Evolutionary conservation across 64 coral and sea anemone genomes (phyloP).

Genomic region (Pachyseris speciosa): DNA sequence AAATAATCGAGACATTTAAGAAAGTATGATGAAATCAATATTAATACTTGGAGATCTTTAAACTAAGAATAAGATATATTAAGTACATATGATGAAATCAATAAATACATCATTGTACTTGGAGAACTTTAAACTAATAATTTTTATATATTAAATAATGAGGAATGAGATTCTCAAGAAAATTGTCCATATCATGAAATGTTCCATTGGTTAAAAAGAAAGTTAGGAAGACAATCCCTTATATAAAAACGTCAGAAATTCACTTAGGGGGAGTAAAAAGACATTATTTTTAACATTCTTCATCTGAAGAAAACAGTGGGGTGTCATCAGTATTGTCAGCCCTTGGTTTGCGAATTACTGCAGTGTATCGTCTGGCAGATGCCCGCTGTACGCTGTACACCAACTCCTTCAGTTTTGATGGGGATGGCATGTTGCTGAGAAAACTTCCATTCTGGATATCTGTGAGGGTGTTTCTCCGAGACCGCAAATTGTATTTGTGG

Average conservation of each 20-base stretch:
- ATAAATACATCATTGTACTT: too few species aligned
- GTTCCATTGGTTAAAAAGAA: background rate
- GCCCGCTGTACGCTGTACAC: constrained; percentile 54
- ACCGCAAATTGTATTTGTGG: constrained; percentile 78
- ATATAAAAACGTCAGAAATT: background rate
- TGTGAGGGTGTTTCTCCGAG: constrained; percentile 44
- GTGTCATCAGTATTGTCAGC: constrained; percentile 31
- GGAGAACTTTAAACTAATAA: too few species aligned
- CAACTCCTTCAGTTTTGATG: constrained; percentile 72
- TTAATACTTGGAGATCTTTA: too few species aligned
- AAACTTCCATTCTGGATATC: constrained; percentile 59
- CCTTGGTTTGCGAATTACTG: constrained; percentile 36
- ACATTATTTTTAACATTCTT: constrained; percentile 53
- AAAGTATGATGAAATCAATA: too few species aligned
- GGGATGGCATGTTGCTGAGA: constrained; percentile 73
- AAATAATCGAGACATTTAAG: too few species aligned
- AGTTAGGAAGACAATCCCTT: background rate
- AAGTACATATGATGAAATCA: too few species aligned
- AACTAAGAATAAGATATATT: too few species aligned
- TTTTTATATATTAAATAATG: too few species aligned
- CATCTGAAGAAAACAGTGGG: constrained; percentile 87
- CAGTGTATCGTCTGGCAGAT: constrained; percentile 68
- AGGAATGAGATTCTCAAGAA: too few species aligned
- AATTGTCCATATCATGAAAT: too few species aligned
- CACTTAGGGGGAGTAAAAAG: background rate